phyloP scores from a whole-genome alignment of 2,797 vertebrate species.

The Podarcis lilfordi region DNA sequence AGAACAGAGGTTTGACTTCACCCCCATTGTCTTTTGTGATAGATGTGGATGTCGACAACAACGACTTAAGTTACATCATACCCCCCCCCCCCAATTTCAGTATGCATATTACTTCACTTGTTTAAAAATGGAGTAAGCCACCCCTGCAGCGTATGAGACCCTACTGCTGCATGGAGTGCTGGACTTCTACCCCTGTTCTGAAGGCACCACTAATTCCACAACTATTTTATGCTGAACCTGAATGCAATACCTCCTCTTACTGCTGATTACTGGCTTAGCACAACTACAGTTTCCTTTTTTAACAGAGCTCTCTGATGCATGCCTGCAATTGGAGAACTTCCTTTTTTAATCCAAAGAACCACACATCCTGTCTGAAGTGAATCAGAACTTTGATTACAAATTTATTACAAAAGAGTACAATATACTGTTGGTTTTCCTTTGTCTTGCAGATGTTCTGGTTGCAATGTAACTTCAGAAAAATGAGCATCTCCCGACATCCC shows the following conservation, averaged over 20 bases:
- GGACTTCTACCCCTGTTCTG: no score
- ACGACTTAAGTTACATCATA: no score
- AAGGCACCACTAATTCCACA: no score
- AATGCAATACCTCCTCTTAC: not conserved
- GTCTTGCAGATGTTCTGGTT: conserved; percentile 6
- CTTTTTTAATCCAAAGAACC: conserved; percentile 27
- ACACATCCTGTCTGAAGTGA: not conserved
- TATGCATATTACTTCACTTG: not conserved
- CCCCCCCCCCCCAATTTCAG: no score
- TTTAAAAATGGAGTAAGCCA: not conserved
- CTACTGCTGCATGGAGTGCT: no score
- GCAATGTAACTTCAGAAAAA: conserved; percentile 28
- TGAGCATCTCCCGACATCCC: conserved; percentile 1
- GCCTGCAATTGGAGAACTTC: not conserved
- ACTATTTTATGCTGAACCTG: not conserved
- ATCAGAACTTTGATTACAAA: conserved; percentile 16
- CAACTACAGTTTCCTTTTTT: not conserved
- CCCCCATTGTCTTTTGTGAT: no score
- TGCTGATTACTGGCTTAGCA: not conserved
- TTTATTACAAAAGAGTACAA: conserved; percentile 7
- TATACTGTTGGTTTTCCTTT: not conserved
- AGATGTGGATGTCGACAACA: no score
- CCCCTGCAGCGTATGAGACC: not conserved
- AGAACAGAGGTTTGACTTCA: no score
- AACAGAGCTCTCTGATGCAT: not conserved